phyloP scores from a whole-genome alignment of 2,113 vertebrate genomes.

The Bombycilla garrulus region DNA sequence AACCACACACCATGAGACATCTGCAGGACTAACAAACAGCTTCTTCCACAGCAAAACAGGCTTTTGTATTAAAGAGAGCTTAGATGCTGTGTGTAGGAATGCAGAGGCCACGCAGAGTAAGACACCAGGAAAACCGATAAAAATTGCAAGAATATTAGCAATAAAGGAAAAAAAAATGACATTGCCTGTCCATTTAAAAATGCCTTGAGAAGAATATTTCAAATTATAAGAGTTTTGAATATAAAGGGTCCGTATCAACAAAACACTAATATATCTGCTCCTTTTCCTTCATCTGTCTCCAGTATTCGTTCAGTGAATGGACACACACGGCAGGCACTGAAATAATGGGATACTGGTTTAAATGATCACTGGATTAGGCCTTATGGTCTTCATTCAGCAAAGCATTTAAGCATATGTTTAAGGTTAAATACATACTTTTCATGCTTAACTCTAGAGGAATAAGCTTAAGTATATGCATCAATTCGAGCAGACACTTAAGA shows the following conservation, averaged over 20 bases:
- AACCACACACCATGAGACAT: neutral
- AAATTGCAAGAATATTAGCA: neutral
- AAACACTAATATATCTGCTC: neutral
- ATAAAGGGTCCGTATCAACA: neutral
- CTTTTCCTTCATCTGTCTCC: neutral
- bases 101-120: rapidly evolving
- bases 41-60: neutral
- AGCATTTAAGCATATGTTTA: conserved; percentile 67
- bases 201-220: neutral
- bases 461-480: conserved; percentile 65
- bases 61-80: neutral
- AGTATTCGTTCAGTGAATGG: rapidly evolving
- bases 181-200: neutral
- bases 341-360: conserved; percentile 55
- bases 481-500: conserved; percentile 64
- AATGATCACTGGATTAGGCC: conserved; percentile 60
- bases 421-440: conserved; percentile 65
- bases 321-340: neutral
- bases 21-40: neutral
- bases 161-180: neutral
- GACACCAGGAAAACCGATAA: neutral
- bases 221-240: neutral
- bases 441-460: conserved; percentile 59
- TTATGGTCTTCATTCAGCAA: conserved; percentile 68
- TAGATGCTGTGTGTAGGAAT: neutral